Percentiles rank a stretch among this genome's conserved stretches.
Evolutionary conservation across 1,140 invertebrate genomes (phyloP).

Genomic region (Temnothorax curvispinosus): DNA sequence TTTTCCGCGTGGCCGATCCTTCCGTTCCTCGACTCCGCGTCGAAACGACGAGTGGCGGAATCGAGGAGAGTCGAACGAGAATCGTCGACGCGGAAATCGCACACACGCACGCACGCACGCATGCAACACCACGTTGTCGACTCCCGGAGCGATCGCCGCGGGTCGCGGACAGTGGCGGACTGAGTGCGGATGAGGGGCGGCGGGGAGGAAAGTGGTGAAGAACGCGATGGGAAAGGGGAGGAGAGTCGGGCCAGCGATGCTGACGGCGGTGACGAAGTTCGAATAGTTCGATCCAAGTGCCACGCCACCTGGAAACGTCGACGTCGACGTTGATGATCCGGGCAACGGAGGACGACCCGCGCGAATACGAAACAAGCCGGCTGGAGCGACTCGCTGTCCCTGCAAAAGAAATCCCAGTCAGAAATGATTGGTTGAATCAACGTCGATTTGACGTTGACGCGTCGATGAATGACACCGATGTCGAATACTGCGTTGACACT

Average conservation of each 20-base stretch:
- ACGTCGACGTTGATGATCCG: neutral
- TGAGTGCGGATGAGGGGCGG: too few relatives aligned
- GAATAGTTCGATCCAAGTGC: neutral
- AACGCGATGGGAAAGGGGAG: neutral
- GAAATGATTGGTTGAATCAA: too few relatives aligned
- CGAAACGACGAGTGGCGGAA: neutral
- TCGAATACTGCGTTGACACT: too few relatives aligned
- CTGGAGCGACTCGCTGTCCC: neutral
- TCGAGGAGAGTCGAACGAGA: neutral
- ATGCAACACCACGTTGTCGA: too few relatives aligned
- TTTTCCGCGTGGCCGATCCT: neutral
- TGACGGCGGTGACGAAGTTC: neutral
- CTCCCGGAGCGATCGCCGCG: too few relatives aligned
- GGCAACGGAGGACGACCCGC: neutral
- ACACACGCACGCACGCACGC: neutral
- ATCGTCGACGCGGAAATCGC: neutral
- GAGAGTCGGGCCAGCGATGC: too few relatives aligned
- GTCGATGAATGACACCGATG: too few relatives aligned
- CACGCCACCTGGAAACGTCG: slow-evolving; percentile 14
- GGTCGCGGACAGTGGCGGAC: neutral
- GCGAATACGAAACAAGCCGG: neutral
- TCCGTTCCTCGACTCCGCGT: neutral
- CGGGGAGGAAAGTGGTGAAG: neutral
- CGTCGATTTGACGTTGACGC: too few relatives aligned
- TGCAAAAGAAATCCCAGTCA: neutral